phyloP scores from a whole-genome alignment of 2,888 invertebrate species.

The Mesorhabditis spiculigera region DNA sequence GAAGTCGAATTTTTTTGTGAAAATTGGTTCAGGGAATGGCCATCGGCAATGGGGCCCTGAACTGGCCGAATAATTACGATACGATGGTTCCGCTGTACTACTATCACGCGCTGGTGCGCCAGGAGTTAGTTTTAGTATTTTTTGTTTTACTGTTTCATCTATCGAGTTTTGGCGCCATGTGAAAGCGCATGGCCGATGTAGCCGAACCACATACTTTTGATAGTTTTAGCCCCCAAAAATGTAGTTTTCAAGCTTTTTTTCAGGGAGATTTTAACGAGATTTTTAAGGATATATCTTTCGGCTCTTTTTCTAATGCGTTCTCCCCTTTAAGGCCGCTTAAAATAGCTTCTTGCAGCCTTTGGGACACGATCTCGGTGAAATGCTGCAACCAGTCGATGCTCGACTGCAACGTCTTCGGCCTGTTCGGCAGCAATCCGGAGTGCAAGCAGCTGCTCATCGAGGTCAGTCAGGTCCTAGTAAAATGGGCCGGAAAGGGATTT shows the following conservation, averaged over 20 bases:
- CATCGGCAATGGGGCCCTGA: slow-evolving; percentile 62
- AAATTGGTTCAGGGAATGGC: slow-evolving; percentile 60
- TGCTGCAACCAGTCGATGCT: slow-evolving; percentile 39
- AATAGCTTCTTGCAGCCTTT: slow-evolving; percentile 20
- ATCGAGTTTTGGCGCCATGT: too few species aligned
- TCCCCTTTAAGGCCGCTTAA: too few species aligned
- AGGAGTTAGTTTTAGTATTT: slow-evolving; percentile 22
- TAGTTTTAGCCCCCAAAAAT: too few species aligned
- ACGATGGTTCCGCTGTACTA: slow-evolving; percentile 48
- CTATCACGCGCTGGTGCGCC: slow-evolving; percentile 43
- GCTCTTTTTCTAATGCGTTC: too few species aligned
- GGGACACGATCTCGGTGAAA: slow-evolving; percentile 20
- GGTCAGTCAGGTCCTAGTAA: slow-evolving; percentile 8
- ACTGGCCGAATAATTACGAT: slow-evolving; percentile 44
- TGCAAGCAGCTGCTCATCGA: slow-evolving; percentile 24
- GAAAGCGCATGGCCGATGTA: too few species aligned
- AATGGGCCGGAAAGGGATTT: background rate
- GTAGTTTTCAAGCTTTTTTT: too few species aligned
- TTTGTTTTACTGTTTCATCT: background rate
- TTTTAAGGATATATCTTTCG: too few species aligned
- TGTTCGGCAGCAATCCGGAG: slow-evolving; percentile 17
- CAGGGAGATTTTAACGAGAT: too few species aligned
- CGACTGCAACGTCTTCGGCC: slow-evolving; percentile 30
- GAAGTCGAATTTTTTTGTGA: background rate
- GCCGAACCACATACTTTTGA: too few species aligned